These are phyloP conservation scores for Sycophaga agraensis DNA, from an alignment of 1,140 invertebrate species.

Conservation along the genomic window DNA sequence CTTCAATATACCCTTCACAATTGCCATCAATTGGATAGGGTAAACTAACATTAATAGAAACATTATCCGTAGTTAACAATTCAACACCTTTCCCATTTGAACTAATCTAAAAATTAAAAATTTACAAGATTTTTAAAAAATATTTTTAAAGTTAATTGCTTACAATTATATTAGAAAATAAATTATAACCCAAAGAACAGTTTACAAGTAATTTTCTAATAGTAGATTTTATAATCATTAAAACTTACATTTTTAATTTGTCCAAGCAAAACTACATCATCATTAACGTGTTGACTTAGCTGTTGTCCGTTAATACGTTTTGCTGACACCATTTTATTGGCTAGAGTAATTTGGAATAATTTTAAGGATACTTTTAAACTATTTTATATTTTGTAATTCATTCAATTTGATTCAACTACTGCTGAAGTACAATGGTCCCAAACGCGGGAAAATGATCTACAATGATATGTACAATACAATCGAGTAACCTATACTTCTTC, in stretches of 20 bases:
- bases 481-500: too few relatives aligned
- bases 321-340: background rate
- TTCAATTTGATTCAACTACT: too few relatives aligned
- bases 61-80: slow-evolving; percentile 43
- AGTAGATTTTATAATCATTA: background rate
- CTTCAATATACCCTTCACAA: slow-evolving; percentile 43
- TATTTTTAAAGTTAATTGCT: background rate
- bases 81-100: slow-evolving; percentile 42
- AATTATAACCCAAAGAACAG: background rate
- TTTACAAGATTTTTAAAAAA: background rate
- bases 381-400: too few relatives aligned
- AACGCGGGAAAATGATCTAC: too few relatives aligned
- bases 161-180: background rate
- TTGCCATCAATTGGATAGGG: slow-evolving; percentile 37
- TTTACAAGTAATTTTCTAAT: background rate
- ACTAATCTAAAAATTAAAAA: slow-evolving; percentile 36
- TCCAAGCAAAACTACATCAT: slow-evolving; percentile 42
- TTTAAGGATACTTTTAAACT: too few relatives aligned
- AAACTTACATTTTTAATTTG: slow-evolving; percentile 38
- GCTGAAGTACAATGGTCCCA: too few relatives aligned
- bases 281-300: slow-evolving; percentile 32
- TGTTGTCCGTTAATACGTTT: slow-evolving; percentile 36
- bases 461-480: too few relatives aligned
- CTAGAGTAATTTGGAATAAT: slow-evolving; percentile 12
- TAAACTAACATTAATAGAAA: slow-evolving; percentile 42